Base-by-base conservation (phyloP, 2,797 vertebrate species). In the Silurus lanzhouensis region DNA sequence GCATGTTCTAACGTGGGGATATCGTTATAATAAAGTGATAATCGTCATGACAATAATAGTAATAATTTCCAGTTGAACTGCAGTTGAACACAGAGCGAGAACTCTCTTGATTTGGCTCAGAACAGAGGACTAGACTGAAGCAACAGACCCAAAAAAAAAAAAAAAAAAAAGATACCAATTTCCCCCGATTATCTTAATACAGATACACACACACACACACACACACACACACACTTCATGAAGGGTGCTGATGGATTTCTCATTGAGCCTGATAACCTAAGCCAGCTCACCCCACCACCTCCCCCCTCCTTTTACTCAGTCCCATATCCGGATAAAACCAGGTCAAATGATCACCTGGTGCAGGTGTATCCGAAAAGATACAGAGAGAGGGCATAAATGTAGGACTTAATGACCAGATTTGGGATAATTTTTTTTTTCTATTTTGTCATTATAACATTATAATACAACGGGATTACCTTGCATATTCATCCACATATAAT, bases 61-160 rank as follows among this genome's bases (percentile, higher is more conserved):
- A 89, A 89, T 90, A 87, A 90, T 90, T 89, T 95, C 92, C 93
- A 94, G 94, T 94, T 94, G 86, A 88, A 92, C 88, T 92, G 88
- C 88, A 91, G 89, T 89, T 87, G 84, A 92, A 92, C 87, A 86
- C 79, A 86, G 89, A 92, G 89, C 85, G 89, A 92, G 67, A 85
- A 85, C 87, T 89, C 84, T 82, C 90, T 90, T 89, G 88, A 94
- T 90, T 90, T 92, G 94, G 93, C 93, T 94, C 94, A 94, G 94
- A 88, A 91, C 89, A 92, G 88, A 86, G 84, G 93, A 84, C 85
- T 72, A 91, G 78, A 89, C 38, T 90, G 85, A 85, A 87, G 90
- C 88, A 86, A 87, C 90, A 87, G 89, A 89, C 68, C 84, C 67
- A 85, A 81, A 10, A 52, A 48, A 6, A 48, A 31, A 31, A 31